These are phyloP conservation scores for Halocynthia roretzi DNA, from an alignment of 23 tunicate genomes.

Conservation along the genomic window DNA sequence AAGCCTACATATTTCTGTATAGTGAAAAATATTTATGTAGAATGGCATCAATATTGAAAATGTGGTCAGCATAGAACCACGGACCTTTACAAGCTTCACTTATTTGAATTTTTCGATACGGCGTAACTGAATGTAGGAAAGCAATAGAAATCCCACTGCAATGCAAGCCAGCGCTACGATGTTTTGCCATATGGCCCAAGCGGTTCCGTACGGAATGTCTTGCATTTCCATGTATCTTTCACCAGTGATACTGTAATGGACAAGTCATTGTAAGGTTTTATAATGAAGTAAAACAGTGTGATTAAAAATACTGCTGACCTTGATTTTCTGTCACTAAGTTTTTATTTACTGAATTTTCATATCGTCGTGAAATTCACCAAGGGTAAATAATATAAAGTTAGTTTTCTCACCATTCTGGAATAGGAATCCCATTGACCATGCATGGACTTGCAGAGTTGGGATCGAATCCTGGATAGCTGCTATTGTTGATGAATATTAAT, in stretches of 20 bases:
- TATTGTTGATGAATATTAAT: conserved; percentile 63
- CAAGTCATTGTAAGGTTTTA: background rate
- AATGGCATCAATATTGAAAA: no score
- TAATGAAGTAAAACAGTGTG: no score
- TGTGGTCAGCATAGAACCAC: background rate
- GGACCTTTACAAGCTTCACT: background rate
- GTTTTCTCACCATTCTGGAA: conserved; percentile 61
- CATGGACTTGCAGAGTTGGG: conserved; percentile 52
- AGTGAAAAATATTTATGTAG: no score
- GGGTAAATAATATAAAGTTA: background rate
- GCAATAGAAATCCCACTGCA: conserved; percentile 44
- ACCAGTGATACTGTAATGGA: conserved; percentile 58
- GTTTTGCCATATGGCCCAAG: conserved; percentile 81
- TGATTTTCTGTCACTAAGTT: background rate
- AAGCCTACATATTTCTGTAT: no score
- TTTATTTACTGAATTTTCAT: background rate
- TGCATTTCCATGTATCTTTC: conserved; percentile 63
- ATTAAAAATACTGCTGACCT: background rate
- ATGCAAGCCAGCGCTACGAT: conserved; percentile 55
- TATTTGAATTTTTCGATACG: conserved; percentile 71
- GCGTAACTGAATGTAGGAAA: conserved; percentile 68
- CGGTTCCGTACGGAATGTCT: conserved; percentile 63
- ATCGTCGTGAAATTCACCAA: background rate
- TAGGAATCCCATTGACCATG: conserved; percentile 30
- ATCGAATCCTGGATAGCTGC: conserved; percentile 50